Evolutionary conservation across 35 echinoderm and acorn worm species (phyloP).

Genomic region (Lytechinus variegatus): DNA sequence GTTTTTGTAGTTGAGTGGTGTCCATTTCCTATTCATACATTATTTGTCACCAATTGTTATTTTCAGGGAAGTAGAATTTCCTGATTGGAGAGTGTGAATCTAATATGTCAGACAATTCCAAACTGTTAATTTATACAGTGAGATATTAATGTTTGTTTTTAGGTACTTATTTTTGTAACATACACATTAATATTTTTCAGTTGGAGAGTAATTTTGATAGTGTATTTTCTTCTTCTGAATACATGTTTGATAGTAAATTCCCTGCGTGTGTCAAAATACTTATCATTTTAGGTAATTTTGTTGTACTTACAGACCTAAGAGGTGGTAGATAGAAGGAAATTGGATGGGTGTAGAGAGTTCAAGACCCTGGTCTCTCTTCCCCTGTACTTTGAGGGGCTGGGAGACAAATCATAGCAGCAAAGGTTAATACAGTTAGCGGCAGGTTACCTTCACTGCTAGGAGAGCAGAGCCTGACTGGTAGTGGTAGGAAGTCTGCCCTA

Average conservation of each 20-base stretch:
- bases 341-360: conserved; percentile 34
- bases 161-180: too few relatives aligned
- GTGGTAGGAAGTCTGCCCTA: background rate
- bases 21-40: conserved; percentile 21
- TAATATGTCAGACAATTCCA: background rate
- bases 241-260: background rate
- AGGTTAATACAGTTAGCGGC: conserved; percentile 25
- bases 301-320: conserved; percentile 12
- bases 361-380: background rate
- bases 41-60: conserved; percentile 40
- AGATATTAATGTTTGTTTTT: background rate
- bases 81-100: background rate
- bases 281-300: conserved; percentile 3
- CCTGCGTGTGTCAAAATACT: conserved; percentile 17
- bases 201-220: too few relatives aligned
- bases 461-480: conserved; percentile 34
- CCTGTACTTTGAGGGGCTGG: background rate
- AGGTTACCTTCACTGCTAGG: background rate
- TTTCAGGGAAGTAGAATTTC: conserved; percentile 2
- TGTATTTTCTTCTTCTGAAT: too few relatives aligned
- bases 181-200: too few relatives aligned
- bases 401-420: conserved; percentile 12
- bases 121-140: background rate
- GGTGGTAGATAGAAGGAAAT: conserved; percentile 24
- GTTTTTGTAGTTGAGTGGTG: background rate